Conservation (phyloP, 1,140 invertebrate species). For the Lordiphosa mommai region DNA sequence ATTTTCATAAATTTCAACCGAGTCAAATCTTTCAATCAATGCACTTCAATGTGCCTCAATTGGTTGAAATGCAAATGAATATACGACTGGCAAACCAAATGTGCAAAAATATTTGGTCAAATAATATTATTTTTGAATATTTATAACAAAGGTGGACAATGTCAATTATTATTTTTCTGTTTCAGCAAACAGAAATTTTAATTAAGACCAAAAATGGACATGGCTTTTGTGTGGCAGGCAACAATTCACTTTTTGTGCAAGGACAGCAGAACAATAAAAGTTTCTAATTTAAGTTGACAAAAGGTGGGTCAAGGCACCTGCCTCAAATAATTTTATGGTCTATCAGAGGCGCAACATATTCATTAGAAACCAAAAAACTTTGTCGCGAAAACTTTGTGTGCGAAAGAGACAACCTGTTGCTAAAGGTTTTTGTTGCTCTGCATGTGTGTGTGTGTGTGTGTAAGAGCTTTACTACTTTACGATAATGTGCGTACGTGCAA, state of each 20-base stretch:
- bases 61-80: too few relatives aligned
- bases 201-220: too few relatives aligned
- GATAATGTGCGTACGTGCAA: slow-evolving; percentile 78
- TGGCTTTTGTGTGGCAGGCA: too few relatives aligned
- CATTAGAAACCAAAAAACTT: slow-evolving; percentile 17
- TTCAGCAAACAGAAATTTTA: neutral
- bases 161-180: slow-evolving; percentile 45
- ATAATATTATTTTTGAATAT: too few relatives aligned
- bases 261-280: slow-evolving; percentile 11
- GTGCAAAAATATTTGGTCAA: too few relatives aligned
- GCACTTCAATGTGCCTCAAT: too few relatives aligned
- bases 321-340: slow-evolving; percentile 53
- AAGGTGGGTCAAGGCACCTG: slow-evolving; percentile 63
- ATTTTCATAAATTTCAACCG: too few relatives aligned
- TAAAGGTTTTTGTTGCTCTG: slow-evolving; percentile 38
- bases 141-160: too few relatives aligned
- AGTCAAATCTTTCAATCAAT: too few relatives aligned
- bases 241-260: too few relatives aligned
- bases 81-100: too few relatives aligned
- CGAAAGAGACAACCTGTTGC: slow-evolving; percentile 57
- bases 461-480: slow-evolving; percentile 61
- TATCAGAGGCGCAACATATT: slow-evolving; percentile 33
- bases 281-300: too few relatives aligned
- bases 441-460: slow-evolving; percentile 8
- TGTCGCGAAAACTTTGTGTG: slow-evolving; percentile 16